Evolutionary conservation across 2,888 invertebrate species (phyloP), one percentile per base, ranked within the genome.

Genomic region (Syrista parreyssii): DNA sequence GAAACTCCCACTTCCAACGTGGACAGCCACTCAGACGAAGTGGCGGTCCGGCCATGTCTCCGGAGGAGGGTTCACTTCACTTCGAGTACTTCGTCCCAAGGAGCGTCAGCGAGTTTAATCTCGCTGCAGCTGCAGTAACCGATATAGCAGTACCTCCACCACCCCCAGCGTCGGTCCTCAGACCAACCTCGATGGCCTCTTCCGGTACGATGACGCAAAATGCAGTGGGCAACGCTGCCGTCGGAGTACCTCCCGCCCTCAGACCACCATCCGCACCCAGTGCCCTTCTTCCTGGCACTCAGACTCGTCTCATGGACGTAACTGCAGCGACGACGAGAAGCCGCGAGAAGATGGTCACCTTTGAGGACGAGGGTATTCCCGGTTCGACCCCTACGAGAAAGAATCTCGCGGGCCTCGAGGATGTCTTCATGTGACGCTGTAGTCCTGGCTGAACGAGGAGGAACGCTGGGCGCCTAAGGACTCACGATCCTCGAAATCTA

Each of bases 61-160:
- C 88, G 30, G 77, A 77, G 74, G 75, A 72, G 74, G 73, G 35
- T 75, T 36, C 82, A 15, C 69, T 87, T 36, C 88, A 88, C 77
- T 90, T 96, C 79, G 97, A 97, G 89, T 97, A 97, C 91, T 97
- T 96, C 90, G 96, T 97, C 81, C 97, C 97, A 80, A 93, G 97
- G 79, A 96, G 96, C 91, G 94, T 96, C 79, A 96, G 96, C 91
- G 97, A 96, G 89, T 97, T 97, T 88, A 96, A 97, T 89, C 91
- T 97, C 78, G 94, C 95, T 0, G 89, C 89, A 0, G 95, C 96
- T 68, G 88, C 92, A 0, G 93, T 95, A 12, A 93, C 94, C 75
- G 94, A 95, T 86, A 92, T 93, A 77, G 92, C 92, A 31, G 88
- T 93, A 68, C 92, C 93, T 0, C 92, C 92, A 9, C 92, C 93